Evolutionary conservation across 2,797 vertebrate genomes (phyloP), one percentile per base, ranked within the genome.

Genomic region (Parambassis ranga): DNA sequence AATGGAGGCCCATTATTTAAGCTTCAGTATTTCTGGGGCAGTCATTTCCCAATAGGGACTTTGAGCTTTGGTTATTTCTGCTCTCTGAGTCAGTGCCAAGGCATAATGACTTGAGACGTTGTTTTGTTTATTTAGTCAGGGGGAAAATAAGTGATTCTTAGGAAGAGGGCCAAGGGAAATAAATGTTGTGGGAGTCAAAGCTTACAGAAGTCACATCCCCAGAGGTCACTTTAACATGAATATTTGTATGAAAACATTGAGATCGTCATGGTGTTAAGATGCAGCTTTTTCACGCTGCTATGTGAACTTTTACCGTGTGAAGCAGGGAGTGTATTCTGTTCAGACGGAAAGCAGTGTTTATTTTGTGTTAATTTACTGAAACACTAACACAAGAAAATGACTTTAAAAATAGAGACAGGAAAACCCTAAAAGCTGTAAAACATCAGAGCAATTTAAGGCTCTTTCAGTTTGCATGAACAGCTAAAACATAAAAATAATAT

Each of bases 81-180:
- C 41, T 68, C 56, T 59, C 67, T 77, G 71, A 80, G 20, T 71
- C 61, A 43, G 27, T 20, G 65, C 72, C 79, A 51, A 70, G 31
- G 20, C 46, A 4, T 75, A 70, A 83, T 82, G 59, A 69, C 72
- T 69, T 62, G 61, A 79, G 68, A 77, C 5, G 5, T 51, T 66
- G 47, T 75, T 77, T 67, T 77, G 75, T 86, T 87, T 85, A 77
- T 82, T 83, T 84, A 59, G 65, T 50, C 46, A 58, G 47, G 32
- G 32, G 75, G 37, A 76, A 81, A 79, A 79, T 66, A 77, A 82
- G 52, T 60, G 62, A 80, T 75, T 62, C 69, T 70, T 57, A 56
- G 66, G 72, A 70, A 42, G 24, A 35, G 28, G 2, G 77, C 77
- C 82, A 83, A 78, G 44, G 14, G 46, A 82, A 82, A 76, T 74